A percentile compares a stretch with the other conserved stretches of the same genome.
phyloP scores from a whole-genome alignment of 2,888 invertebrate genomes.

The Rhyacophila evoluta region DNA sequence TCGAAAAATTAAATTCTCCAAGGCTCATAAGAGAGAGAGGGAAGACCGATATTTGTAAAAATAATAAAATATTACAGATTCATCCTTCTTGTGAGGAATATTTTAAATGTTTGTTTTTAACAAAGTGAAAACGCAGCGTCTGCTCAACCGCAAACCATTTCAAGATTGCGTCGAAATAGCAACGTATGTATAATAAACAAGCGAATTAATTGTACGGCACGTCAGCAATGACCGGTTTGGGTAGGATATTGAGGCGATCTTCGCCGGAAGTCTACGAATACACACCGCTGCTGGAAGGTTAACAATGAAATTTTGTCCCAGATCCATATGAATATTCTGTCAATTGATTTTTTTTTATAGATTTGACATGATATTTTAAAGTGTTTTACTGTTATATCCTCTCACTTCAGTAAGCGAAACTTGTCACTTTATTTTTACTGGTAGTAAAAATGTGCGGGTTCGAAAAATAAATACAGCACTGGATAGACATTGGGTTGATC shows the following conservation, averaged over 20 bases:
- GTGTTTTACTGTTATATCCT: too few relatives aligned
- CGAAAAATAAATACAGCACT: too few relatives aligned
- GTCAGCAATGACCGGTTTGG: neutral
- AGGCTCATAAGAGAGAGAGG: neutral
- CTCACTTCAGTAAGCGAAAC: too few relatives aligned
- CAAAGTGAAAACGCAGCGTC: neutral
- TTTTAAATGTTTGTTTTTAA: too few relatives aligned
- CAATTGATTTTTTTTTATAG: too few relatives aligned
- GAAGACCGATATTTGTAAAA: neutral
- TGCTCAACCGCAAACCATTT: neutral
- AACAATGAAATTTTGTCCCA: too few relatives aligned
- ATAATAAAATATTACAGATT: neutral
- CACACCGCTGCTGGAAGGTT: neutral
- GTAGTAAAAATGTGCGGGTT: too few relatives aligned
- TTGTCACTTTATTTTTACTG: too few relatives aligned
- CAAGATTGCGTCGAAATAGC: neutral
- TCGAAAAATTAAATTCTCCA: neutral
- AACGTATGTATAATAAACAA: neutral
- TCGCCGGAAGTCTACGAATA: conserved; percentile 36
- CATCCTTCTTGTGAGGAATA: neutral
- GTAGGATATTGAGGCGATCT: conserved; percentile 33
- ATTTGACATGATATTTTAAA: too few relatives aligned
- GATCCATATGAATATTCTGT: too few relatives aligned
- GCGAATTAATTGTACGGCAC: neutral
- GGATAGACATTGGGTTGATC: too few relatives aligned